Percentiles rank a stretch among this genome's conserved stretches.
These are phyloP conservation scores for Antennarius maculatus DNA, from an alignment of 2,797 vertebrate genomes.

Conservation along the genomic window DNA sequence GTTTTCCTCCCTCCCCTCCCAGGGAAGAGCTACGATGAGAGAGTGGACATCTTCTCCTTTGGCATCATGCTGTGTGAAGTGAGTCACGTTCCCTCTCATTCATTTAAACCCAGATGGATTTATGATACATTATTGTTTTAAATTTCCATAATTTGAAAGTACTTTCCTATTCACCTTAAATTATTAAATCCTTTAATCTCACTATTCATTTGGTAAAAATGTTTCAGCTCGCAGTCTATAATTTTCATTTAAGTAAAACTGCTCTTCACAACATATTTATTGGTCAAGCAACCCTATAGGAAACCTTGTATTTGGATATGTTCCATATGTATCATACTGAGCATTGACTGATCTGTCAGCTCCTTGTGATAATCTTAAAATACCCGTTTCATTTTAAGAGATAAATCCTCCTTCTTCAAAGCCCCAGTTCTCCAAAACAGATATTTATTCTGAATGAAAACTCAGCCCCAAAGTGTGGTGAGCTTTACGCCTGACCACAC, in stretches of 20 bases:
- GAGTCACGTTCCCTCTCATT: conserved; percentile 54
- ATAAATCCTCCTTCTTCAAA: conserved; percentile 29
- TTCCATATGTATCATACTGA: not conserved
- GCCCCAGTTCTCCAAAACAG: not conserved
- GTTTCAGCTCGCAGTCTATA: not conserved
- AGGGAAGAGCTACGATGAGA: conserved; percentile 97
- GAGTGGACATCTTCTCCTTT: conserved; percentile 97
- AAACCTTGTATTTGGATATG: not conserved
- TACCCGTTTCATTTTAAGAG: conserved; percentile 27
- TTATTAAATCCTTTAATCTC: conserved; percentile 7
- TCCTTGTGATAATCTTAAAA: not conserved
- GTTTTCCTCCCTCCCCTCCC: conserved; percentile 14
- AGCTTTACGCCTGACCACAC: conserved; percentile 34
- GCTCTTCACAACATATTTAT: not conserved
- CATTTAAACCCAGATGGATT: not conserved
- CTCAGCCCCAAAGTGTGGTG: conserved; percentile 32
- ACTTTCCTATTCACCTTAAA: conserved; percentile 8
- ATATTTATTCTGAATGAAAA: conserved; percentile 29
- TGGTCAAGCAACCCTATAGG: not conserved
- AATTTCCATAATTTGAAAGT: not conserved
- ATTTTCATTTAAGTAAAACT: no score
- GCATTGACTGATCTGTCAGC: not conserved
- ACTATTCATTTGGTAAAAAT: not conserved
- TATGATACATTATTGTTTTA: not conserved
- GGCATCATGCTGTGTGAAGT: conserved; percentile 98